These are phyloP conservation scores for Ia io DNA, from an alignment of 2,113 vertebrate species.

Conservation along the genomic window DNA sequence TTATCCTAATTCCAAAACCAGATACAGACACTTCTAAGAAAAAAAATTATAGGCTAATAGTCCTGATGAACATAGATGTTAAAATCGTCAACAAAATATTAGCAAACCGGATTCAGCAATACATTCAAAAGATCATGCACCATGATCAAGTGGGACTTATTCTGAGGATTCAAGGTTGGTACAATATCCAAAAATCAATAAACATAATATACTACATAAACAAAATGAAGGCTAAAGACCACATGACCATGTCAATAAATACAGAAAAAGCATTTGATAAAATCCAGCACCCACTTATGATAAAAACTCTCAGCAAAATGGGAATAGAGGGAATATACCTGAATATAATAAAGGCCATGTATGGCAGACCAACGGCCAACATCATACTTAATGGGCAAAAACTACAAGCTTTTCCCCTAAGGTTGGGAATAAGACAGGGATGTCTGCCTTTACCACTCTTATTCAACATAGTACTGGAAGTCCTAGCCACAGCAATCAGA, in stretches of 20 bases:
- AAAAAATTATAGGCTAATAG: neutral
- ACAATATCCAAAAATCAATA: neutral
- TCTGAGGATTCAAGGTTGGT: neutral
- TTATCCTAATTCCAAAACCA: neutral
- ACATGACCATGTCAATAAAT: neutral
- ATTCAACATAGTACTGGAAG: neutral
- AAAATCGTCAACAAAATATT: neutral
- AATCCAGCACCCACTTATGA: neutral
- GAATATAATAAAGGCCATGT: neutral
- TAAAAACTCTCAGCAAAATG: neutral
- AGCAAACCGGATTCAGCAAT: neutral
- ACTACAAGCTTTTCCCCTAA: neutral
- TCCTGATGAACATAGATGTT: neutral
- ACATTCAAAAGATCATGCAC: neutral
- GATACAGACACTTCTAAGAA: neutral
- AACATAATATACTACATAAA: neutral
- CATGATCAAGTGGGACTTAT: neutral
- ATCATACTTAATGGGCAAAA: neutral
- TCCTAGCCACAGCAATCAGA: neutral
- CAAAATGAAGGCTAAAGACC: neutral
- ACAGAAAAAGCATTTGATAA: neutral
- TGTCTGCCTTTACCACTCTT: neutral
- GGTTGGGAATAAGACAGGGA: neutral
- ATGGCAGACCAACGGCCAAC: neutral
- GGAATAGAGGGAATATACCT: neutral